phyloP scores from a whole-genome alignment of 2,113 vertebrate genomes.

The Ciconia boyciana region DNA sequence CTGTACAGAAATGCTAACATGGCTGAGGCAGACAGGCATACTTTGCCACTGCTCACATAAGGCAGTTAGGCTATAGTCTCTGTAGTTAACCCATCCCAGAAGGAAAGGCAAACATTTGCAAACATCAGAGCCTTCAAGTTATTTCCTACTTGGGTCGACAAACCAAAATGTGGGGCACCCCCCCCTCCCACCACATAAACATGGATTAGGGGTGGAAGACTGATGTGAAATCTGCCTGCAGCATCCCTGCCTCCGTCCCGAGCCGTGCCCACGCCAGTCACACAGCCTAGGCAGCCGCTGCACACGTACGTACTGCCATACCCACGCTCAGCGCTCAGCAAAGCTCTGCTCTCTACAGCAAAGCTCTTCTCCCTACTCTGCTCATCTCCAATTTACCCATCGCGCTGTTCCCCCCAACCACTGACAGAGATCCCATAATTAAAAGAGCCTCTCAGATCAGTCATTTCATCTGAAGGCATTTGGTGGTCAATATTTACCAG shows the following conservation, averaged over 20 bases:
- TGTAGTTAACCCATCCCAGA: background rate
- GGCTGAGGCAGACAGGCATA: background rate
- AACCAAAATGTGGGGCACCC: background rate
- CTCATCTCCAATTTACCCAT: background rate
- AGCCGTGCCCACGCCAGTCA: accelerated
- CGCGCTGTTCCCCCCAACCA: background rate
- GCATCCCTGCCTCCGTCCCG: accelerated
- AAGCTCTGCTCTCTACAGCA: background rate
- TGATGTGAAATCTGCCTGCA: background rate
- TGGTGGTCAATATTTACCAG: background rate
- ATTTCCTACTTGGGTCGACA: accelerated
- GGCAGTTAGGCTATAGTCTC: background rate
- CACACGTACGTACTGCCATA: accelerated
- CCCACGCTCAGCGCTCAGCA: accelerated
- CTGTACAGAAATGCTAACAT: background rate
- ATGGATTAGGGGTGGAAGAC: background rate
- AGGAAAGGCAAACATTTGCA: background rate
- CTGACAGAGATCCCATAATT: background rate
- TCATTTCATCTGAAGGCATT: background rate
- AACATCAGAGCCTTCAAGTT: background rate
- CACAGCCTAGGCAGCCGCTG: background rate
- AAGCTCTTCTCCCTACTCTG: background rate
- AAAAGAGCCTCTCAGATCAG: background rate
- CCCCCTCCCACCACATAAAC: no score
- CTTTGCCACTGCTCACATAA: background rate